phyloP scores from a whole-genome alignment of 2,797 vertebrate genomes.

The Eulemur albifrons region DNA sequence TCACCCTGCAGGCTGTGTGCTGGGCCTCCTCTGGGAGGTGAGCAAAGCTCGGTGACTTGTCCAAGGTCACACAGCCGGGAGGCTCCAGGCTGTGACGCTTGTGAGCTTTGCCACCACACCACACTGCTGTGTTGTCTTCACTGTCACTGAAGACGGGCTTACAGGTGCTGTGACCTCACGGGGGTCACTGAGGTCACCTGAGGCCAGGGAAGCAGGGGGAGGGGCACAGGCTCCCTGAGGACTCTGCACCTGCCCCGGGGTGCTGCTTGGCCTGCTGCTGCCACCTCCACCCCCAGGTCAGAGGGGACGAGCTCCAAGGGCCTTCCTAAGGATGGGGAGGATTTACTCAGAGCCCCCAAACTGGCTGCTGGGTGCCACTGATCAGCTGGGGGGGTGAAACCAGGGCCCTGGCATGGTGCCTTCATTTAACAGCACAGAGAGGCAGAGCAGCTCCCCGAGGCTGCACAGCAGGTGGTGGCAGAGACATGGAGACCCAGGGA shows the following conservation, averaged over 20 bases:
- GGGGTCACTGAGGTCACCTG: neutral
- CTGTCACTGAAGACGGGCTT: neutral
- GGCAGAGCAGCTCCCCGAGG: neutral
- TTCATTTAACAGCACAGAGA: neutral
- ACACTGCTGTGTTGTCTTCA: neutral
- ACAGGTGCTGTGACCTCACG: neutral
- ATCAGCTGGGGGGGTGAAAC: neutral
- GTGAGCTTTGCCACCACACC: too few species aligned
- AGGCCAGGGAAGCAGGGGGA: neutral
- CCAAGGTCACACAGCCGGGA: neutral
- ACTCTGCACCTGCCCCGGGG: neutral
- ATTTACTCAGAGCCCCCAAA: neutral
- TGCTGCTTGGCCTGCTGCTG: neutral
- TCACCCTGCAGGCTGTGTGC: neutral
- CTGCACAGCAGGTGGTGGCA: neutral
- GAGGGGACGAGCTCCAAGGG: neutral
- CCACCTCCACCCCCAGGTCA: neutral
- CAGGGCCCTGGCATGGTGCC: neutral
- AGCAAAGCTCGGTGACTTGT: neutral
- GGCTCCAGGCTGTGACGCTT: too few species aligned
- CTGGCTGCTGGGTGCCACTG: neutral
- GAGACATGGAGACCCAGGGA: neutral
- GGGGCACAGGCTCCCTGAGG: neutral
- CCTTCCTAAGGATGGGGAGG: neutral
- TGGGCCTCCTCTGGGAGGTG: neutral